Conservation (phyloP, 2,113 vertebrate genomes). For the Apteryx mantelli region DNA sequence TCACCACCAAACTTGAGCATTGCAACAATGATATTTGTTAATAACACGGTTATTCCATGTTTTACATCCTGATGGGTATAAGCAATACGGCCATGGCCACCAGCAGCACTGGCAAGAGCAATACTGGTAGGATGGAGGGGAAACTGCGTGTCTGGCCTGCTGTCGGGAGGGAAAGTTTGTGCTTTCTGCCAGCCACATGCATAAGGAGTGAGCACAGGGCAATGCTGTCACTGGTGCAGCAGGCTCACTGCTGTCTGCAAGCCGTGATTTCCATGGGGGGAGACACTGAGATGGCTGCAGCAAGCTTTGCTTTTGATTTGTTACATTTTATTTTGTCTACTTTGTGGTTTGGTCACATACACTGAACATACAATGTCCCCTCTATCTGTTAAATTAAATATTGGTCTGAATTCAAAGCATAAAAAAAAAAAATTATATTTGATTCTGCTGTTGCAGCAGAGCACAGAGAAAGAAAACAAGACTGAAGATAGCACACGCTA, state of each 20-base stretch:
- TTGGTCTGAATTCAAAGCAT: not conserved
- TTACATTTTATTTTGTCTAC: not conserved
- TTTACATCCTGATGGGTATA: too few species aligned
- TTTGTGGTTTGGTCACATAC: not conserved
- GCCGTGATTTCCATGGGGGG: not conserved
- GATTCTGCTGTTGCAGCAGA: not conserved
- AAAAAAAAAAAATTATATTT: rapidly evolving
- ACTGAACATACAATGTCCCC: not conserved
- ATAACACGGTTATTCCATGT: too few species aligned
- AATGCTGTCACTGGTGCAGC: not conserved
- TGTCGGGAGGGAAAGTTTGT: too few species aligned
- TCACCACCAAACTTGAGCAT: too few species aligned
- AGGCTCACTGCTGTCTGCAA: not conserved
- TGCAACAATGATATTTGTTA: too few species aligned
- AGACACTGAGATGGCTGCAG: not conserved
- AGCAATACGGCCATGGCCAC: too few species aligned
- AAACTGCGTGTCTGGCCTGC: too few species aligned
- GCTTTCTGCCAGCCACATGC: not conserved
- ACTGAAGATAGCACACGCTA: not conserved
- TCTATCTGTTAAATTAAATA: not conserved
- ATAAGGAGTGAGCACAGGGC: not conserved
- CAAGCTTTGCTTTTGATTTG: not conserved
- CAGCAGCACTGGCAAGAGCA: too few species aligned
- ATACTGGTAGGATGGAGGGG: not conserved
- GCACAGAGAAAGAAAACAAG: not conserved